A percentile compares a stretch with the other conserved stretches of the same genome.
Evolutionary conservation across 2,797 vertebrate genomes (phyloP).

Genomic region (Pristis pectinata): DNA sequence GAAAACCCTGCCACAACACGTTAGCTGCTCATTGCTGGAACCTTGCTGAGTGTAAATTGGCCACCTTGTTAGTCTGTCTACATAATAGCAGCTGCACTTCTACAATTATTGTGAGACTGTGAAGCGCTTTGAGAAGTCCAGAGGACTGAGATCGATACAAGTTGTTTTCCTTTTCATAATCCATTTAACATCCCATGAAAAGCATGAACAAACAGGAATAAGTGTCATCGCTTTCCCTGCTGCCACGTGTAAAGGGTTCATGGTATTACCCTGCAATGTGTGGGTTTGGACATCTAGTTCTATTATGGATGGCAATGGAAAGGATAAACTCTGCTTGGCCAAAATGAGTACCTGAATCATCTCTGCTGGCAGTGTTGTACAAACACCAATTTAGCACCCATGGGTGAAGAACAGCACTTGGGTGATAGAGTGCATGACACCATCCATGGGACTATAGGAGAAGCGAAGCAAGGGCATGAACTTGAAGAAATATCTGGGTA

Average conservation of each 20-base stretch:
- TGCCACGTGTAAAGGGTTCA: background rate
- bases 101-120: background rate
- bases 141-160: background rate
- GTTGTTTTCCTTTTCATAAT: background rate
- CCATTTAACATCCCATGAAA: background rate
- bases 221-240: background rate
- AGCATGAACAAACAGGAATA: background rate
- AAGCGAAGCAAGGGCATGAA: background rate
- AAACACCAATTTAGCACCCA: background rate
- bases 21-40: background rate
- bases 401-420: background rate
- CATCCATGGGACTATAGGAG: background rate
- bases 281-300: background rate
- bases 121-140: background rate
- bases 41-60: background rate
- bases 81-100: background rate
- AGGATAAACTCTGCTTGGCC: background rate
- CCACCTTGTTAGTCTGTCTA: background rate
- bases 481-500: background rate
- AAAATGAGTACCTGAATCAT: background rate
- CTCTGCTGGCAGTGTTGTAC: background rate
- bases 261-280: background rate
- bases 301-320: background rate
- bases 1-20: background rate
- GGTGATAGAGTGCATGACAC: background rate